Conservation (phyloP, 2,888 invertebrate species). For the Nipponacmea schrenckii region DNA sequence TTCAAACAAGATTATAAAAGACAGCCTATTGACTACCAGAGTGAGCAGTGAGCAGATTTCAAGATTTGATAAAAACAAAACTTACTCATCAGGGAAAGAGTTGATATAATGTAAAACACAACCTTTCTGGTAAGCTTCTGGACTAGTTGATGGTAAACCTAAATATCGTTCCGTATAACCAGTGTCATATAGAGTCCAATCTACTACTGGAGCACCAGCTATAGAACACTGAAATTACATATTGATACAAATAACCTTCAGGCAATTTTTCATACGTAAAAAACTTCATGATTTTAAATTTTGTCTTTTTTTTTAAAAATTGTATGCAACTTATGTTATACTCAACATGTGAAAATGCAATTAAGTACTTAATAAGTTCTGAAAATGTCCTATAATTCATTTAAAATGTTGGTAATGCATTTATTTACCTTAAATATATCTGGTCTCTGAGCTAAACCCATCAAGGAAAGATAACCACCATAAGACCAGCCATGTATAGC, state of each 20-base stretch:
- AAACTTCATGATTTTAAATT: too few relatives aligned
- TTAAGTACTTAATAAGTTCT: too few relatives aligned
- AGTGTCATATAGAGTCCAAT: conserved; percentile 97
- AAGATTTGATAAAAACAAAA: conserved; percentile 8
- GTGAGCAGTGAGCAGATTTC: too few relatives aligned
- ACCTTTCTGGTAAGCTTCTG: conserved; percentile 81
- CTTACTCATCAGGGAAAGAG: conserved; percentile 89
- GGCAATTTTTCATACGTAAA: too few relatives aligned
- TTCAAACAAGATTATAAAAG: too few relatives aligned
- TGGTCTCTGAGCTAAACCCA: conserved; percentile 92
- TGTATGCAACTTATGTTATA: neutral
- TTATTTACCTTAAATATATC: conserved; percentile 85
- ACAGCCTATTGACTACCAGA: too few relatives aligned
- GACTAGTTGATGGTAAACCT: conserved; percentile 83
- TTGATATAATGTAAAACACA: conserved; percentile 86
- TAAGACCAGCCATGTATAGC: conserved; percentile 99
- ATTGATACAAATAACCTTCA: neutral
- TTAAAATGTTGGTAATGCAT: too few relatives aligned
- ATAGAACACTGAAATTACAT: conserved; percentile 76
- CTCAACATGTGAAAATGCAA: too few relatives aligned
- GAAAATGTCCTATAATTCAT: too few relatives aligned
- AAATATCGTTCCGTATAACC: conserved; percentile 99
- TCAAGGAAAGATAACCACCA: conserved; percentile 93
- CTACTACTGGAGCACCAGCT: conserved; percentile 97
- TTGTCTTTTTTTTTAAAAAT: neutral